Conservation (phyloP, 1,140 invertebrate genomes). For the Psix sp. region DNA sequence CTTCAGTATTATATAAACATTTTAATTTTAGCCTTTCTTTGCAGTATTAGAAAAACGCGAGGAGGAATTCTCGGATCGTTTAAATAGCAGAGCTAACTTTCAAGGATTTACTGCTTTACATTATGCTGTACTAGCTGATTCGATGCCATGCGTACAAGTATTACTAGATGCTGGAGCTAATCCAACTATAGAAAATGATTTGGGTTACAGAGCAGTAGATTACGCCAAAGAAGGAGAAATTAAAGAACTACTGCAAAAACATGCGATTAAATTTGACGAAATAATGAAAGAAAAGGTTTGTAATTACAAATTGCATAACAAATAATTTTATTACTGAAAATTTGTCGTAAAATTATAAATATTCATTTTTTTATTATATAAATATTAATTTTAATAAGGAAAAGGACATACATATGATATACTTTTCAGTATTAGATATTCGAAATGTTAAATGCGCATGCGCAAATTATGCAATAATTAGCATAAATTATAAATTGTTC, state of each 20-base stretch:
- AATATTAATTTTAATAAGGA: too few species aligned
- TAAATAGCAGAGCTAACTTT: conserved; percentile 87
- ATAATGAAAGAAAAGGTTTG: conserved; percentile 71
- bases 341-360: too few species aligned
- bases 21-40: too few species aligned
- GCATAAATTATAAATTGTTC: too few species aligned
- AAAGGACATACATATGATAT: background rate
- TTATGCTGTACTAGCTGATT: conserved; percentile 90
- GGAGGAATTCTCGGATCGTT: conserved; percentile 86
- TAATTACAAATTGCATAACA: too few species aligned
- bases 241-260: conserved; percentile 75
- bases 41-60: conserved; percentile 84
- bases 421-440: background rate
- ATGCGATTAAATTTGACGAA: conserved; percentile 69
- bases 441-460: too few species aligned
- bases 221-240: conserved; percentile 83
- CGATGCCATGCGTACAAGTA: conserved; percentile 79
- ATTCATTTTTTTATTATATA: too few species aligned
- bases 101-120: conserved; percentile 92
- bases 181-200: conserved; percentile 86
- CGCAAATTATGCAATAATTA: too few species aligned
- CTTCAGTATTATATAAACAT: too few species aligned
- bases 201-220: conserved; percentile 86
- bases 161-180: conserved; percentile 84
- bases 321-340: too few species aligned